Conservation (phyloP, 2,113 vertebrate species). For the western clawed frog (Xenopus tropicalis) region UCB_Xtro_10.0 CM004445.2:21274501-21275000, state of each 20-base stretch:
- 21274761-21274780: conserved; percentile 27
- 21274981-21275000: conserved; percentile 57
- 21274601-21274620: no score
- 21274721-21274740: neutral
- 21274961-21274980: conserved; percentile 51
- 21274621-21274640: no score
- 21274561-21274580: no score
- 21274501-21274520: no score
- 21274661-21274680: neutral
- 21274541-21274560: no score
- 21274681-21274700: neutral
- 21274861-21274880: neutral
- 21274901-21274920: neutral
- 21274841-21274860: neutral
- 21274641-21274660: no score
- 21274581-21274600: no score
- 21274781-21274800: conserved; percentile 6
- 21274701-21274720: neutral
- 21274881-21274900: neutral
- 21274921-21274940: conserved; percentile 51
- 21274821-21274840: conserved; percentile 15
- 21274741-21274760: conserved; percentile 22
- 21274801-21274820: conserved; percentile 1
- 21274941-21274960: conserved; percentile 53
- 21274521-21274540: no score